These are phyloP conservation scores for Papilio aristodemus DNA, from an alignment of 1,140 invertebrate species.

Conservation along the genomic window DNA sequence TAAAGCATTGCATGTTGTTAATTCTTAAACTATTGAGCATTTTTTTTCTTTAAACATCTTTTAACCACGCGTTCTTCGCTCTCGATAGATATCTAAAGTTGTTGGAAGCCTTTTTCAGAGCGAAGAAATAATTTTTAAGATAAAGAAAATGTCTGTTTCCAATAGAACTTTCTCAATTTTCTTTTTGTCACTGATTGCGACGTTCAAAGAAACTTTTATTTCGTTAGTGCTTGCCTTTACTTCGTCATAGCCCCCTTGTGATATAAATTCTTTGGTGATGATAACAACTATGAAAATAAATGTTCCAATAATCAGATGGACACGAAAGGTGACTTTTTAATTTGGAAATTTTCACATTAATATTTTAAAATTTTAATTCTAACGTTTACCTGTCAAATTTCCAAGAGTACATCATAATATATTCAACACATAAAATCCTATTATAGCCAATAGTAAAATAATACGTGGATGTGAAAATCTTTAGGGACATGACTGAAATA, in stretches of 20 bases:
- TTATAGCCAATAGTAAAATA: too few relatives aligned
- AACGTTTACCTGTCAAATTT: too few relatives aligned
- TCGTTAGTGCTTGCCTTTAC: conserved; percentile 2
- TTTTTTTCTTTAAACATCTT: conserved; percentile 2
- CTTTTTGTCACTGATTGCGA: conserved; percentile 28
- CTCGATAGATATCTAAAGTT: conserved; percentile 28
- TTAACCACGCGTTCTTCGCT: conserved; percentile 1
- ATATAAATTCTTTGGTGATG: not conserved
- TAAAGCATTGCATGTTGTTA: too few relatives aligned
- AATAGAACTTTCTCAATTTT: conserved; percentile 30
- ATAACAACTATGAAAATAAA: not conserved
- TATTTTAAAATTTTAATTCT: too few relatives aligned
- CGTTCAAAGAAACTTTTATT: conserved; percentile 21
- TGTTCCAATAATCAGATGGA: not conserved
- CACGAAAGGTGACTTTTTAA: too few relatives aligned
- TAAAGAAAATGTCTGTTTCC: conserved; percentile 25
- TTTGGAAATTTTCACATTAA: too few relatives aligned
- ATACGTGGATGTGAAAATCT: too few relatives aligned
- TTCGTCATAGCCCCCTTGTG: not conserved
- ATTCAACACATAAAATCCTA: too few relatives aligned
- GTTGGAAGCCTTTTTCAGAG: conserved; percentile 23
- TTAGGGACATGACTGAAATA: too few relatives aligned
- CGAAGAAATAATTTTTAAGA: conserved; percentile 33
- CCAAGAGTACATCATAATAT: too few relatives aligned
- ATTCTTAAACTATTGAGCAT: too few relatives aligned